These are phyloP conservation scores for Ascidia mentula DNA, from an alignment of 23 tunicate species.

Conservation along the genomic window DNA sequence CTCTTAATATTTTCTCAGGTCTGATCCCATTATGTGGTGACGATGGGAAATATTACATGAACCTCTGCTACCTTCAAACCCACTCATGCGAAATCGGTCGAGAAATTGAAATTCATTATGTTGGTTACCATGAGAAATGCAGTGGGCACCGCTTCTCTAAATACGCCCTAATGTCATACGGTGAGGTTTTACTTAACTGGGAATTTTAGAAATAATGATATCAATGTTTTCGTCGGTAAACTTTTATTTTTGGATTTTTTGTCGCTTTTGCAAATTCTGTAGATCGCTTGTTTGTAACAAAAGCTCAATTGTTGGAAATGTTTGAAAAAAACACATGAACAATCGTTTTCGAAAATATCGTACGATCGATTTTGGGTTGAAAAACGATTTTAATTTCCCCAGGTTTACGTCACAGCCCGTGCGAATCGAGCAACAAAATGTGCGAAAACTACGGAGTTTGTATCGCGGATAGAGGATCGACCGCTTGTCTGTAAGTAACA, in stretches of 20 bases:
- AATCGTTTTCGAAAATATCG: neutral
- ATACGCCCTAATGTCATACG: neutral
- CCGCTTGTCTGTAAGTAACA: constrained; percentile 23
- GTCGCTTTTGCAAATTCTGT: neutral
- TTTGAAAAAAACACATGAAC: no score
- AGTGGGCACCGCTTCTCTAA: neutral
- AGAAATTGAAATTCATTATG: constrained; percentile 21
- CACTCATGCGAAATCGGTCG: constrained; percentile 44
- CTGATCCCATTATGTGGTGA: constrained; percentile 40
- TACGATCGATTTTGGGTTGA: neutral
- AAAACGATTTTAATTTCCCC: neutral
- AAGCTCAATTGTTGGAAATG: neutral
- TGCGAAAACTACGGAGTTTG: constrained; percentile 29
- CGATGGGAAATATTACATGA: constrained; percentile 51
- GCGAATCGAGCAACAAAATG: neutral
- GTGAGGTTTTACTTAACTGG: neutral
- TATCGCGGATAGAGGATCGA: neutral
- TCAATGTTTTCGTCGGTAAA: no score
- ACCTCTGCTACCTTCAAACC: constrained; percentile 33
- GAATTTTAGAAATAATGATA: no score
- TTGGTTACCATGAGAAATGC: constrained; percentile 49
- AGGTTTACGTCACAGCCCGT: neutral
- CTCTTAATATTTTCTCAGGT: constrained; percentile 24
- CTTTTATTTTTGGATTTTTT: neutral
- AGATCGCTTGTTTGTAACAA: no score